Percentiles rank a stretch among this genome's conserved stretches.
Evolutionary conservation across 2,888 invertebrate species (phyloP).

Genomic region (Trachelus troglodyta): DNA sequence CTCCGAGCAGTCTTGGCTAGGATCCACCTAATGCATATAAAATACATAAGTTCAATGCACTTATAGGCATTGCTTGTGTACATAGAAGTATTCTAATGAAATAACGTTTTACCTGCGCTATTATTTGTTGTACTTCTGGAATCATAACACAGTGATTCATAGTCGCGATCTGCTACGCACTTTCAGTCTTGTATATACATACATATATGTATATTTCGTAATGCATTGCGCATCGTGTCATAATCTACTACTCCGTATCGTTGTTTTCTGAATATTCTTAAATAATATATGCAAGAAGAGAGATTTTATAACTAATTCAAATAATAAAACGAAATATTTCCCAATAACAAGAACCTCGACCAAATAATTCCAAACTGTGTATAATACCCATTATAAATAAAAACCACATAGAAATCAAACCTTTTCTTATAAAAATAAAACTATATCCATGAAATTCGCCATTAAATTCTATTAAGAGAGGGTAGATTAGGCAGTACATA

Average conservation of each 20-base stretch:
- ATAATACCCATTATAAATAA: background rate
- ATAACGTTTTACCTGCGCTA: background rate
- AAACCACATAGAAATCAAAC: background rate
- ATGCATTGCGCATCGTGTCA: background rate
- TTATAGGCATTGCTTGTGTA: background rate
- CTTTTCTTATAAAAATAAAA: background rate
- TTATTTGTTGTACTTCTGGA: background rate
- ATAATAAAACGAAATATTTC: background rate
- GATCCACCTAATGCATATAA: background rate
- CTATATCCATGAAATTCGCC: background rate
- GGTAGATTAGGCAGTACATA: background rate
- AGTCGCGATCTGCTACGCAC: background rate
- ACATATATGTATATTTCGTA: background rate
- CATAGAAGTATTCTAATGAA: background rate
- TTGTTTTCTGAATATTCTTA: background rate
- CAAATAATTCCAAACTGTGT: background rate
- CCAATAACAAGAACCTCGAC: background rate
- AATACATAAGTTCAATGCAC: background rate
- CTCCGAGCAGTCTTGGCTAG: background rate
- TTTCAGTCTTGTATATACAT: background rate
- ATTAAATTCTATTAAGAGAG: background rate
- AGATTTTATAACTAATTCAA: background rate
- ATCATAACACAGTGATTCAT: background rate
- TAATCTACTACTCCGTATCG: background rate
- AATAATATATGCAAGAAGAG: background rate